Percentiles rank a stretch among this genome's conserved stretches.
Evolutionary conservation across 2,113 vertebrate genomes (phyloP).

Genomic region (Halichoeres trimaculatus): DNA sequence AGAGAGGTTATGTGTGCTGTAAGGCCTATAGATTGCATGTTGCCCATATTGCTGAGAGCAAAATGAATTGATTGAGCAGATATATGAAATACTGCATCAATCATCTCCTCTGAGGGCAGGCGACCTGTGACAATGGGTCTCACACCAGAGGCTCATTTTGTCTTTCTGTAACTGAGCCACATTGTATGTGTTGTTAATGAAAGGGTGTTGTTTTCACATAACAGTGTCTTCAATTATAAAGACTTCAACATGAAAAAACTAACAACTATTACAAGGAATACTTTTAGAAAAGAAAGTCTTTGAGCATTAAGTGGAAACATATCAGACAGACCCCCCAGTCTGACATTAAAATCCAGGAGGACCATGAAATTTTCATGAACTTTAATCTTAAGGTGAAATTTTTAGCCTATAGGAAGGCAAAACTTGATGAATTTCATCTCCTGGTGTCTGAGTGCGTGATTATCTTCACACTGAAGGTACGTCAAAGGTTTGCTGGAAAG

Average conservation of each 20-base stretch:
- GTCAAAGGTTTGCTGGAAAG: background rate
- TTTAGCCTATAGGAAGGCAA: background rate
- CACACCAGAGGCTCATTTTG: background rate
- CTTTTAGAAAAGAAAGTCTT: too few relatives aligned
- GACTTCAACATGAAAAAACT: too few relatives aligned
- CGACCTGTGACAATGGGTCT: background rate
- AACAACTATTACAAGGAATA: too few relatives aligned
- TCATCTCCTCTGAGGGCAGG: background rate
- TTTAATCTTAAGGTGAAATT: background rate
- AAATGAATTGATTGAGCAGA: background rate
- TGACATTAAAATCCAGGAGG: background rate
- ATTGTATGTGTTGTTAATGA: background rate
- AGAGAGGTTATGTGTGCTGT: background rate
- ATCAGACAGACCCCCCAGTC: background rate
- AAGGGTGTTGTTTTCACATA: background rate
- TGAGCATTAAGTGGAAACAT: too few relatives aligned
- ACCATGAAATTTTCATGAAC: conserved; percentile 1
- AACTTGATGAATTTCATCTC: background rate
- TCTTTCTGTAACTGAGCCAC: background rate
- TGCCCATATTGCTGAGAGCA: background rate
- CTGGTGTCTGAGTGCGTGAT: background rate
- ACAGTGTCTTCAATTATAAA: too few relatives aligned
- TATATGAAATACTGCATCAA: conserved; percentile 20
- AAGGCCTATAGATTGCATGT: conserved; percentile 9
- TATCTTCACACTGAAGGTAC: background rate